Evolutionary conservation across 2,888 invertebrate species (phyloP), one percentile per base, ranked within the genome.

Genomic region (Drosophila cognata): DNA sequence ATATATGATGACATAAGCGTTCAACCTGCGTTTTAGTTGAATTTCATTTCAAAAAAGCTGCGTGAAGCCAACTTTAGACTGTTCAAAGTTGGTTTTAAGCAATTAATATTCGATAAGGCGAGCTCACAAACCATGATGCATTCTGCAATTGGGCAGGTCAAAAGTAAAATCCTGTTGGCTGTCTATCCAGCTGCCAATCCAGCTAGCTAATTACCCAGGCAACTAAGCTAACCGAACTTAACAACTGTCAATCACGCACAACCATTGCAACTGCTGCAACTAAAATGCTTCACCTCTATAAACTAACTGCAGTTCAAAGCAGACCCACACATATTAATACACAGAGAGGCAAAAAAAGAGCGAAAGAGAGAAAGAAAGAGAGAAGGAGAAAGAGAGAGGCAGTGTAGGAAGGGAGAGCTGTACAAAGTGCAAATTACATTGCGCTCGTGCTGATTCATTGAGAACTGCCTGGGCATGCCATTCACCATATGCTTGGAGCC

Each of bases 391-490:
- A 28, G 5, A 29, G 25, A 31, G 48, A 0, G 25, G 10, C 0
- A 4, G 25, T 36, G n/a, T 16, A n/a, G 29, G 38, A 38, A 29
- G 71, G n/a, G 29, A 16, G 13, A 18, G 36, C 52, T 65, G 85
- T 59, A 68, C 76, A 89, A 82, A 86, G 88, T 89, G 85, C 88
- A 86, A 86, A 86, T 88, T 89, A 82, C 80, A 72, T 75, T 76
- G 82, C 74, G 88, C 89, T 84, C 85, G 85, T 86, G 85, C 89
- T 86, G 85, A 86, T 88, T 86, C 85, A 86, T 89, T 88, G 78
- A 82, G 75, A 74, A 57, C 65, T 69, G 81, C 88, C 69, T 41
- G 56, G 68, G 69, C 87, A 81, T 70, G 84, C 76, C 76, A 86
- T 57, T 41, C 29, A 41, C 41, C 41, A 41, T 77, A 52, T 56